These are phyloP conservation scores for Quadroppia sp. DNA, from an alignment of 2,888 invertebrate genomes.

Conservation along the genomic window DNA sequence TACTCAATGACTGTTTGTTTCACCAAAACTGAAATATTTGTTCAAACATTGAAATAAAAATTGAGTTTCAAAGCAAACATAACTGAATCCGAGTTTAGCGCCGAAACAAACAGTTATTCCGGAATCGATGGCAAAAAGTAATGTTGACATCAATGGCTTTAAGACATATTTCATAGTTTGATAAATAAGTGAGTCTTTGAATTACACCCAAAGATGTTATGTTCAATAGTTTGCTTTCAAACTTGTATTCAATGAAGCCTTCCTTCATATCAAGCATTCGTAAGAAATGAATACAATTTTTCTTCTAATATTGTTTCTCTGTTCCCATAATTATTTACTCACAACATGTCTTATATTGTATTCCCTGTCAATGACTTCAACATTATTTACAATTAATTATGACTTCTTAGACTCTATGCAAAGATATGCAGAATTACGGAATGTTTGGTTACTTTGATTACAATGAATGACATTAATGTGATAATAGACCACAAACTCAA, in stretches of 20 bases:
- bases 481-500: too few species aligned
- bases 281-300: not conserved
- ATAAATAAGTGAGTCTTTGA: not conserved
- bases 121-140: not conserved
- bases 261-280: too few species aligned
- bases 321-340: not conserved
- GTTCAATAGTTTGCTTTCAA: not conserved
- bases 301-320: not conserved
- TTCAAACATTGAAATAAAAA: not conserved
- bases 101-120: not conserved
- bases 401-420: too few species aligned
- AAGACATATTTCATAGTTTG: not conserved
- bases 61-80: not conserved
- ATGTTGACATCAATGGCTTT: not conserved
- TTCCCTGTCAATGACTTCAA: not conserved
- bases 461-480: too few species aligned
- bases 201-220: not conserved
- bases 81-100: not conserved
- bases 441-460: too few species aligned
- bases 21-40: not conserved
- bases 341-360: not conserved
- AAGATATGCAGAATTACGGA: too few species aligned
- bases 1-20: not conserved
- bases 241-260: too few species aligned
- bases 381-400: conserved; percentile 7